Evolutionary conservation across 2,797 vertebrate genomes (phyloP).

Genomic region (Synanceia verrucosa): DNA sequence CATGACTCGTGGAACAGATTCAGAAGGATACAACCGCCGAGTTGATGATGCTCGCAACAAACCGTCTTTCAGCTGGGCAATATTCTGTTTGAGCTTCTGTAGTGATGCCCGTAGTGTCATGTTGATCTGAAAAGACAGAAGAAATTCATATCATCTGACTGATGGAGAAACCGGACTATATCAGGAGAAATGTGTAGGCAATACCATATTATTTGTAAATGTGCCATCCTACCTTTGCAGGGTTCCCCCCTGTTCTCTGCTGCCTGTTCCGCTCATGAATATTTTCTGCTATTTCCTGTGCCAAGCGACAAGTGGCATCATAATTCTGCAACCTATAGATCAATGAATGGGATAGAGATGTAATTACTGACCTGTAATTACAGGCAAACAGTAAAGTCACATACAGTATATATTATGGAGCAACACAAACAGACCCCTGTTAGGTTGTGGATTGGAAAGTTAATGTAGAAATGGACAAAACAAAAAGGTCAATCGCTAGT

Average conservation of each 20-base stretch:
- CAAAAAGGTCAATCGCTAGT: no score
- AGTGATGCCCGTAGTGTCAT: conserved; percentile 88
- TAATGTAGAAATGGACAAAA: not conserved
- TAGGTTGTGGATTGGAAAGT: no score
- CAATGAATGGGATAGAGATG: not conserved
- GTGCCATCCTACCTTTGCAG: conserved; percentile 84
- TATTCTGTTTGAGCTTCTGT: conserved; percentile 92
- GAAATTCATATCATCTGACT: not conserved
- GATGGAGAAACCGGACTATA: not conserved
- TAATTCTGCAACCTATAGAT: conserved; percentile 87
- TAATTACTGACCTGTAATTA: not conserved
- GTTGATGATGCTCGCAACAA: conserved; percentile 88
- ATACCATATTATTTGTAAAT: not conserved
- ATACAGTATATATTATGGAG: not conserved
- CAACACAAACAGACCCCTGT: not conserved
- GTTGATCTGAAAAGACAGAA: conserved; percentile 83
- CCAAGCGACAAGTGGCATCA: conserved; percentile 88
- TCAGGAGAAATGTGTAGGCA: not conserved
- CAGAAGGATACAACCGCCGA: conserved; percentile 89
- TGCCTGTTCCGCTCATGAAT: conserved; percentile 90
- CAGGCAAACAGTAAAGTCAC: not conserved
- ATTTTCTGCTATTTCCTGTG: conserved; percentile 94
- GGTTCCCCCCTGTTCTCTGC: conserved; percentile 90
- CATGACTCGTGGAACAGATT: conserved; percentile 25
- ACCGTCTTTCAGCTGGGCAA: conserved; percentile 88